A percentile compares a stretch with the other conserved stretches of the same genome.
phyloP scores from a whole-genome alignment of 2,113 vertebrate genomes.

The Pontoporia blainvillei region DNA sequence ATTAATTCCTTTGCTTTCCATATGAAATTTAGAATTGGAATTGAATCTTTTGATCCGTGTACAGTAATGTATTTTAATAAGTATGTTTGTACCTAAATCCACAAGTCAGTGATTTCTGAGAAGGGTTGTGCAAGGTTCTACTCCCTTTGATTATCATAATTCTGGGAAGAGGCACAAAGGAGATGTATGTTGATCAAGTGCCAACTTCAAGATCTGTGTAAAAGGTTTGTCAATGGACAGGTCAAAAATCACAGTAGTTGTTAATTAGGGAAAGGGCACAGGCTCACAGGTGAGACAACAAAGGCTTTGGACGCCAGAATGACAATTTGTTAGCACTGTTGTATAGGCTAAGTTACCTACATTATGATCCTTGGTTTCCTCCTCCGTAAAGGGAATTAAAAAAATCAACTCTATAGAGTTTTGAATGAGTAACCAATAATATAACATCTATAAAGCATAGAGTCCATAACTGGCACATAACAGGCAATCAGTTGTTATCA shows the following conservation, averaged over 20 bases:
- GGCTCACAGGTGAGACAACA: background rate
- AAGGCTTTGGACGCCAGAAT: background rate
- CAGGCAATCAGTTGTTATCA: background rate
- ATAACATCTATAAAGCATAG: background rate
- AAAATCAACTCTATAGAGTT: background rate
- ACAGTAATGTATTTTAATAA: background rate
- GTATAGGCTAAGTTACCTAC: background rate
- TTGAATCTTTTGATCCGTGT: background rate
- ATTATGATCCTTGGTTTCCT: background rate
- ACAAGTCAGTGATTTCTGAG: background rate
- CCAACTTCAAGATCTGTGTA: background rate
- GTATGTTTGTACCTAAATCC: background rate
- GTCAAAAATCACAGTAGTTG: background rate
- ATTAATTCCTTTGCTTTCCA: background rate
- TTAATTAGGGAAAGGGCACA: background rate
- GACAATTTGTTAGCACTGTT: background rate
- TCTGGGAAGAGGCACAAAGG: background rate
- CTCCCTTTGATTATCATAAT: background rate
- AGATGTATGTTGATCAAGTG: background rate
- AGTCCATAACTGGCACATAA: background rate
- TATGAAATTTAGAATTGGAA: constrained; percentile 8
- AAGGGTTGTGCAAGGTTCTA: background rate
- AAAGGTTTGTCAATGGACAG: background rate
- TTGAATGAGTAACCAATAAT: background rate
- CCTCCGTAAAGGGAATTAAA: background rate